Conservation (phyloP, 2,113 vertebrate species). For the Paedocypris sp. region DNA sequence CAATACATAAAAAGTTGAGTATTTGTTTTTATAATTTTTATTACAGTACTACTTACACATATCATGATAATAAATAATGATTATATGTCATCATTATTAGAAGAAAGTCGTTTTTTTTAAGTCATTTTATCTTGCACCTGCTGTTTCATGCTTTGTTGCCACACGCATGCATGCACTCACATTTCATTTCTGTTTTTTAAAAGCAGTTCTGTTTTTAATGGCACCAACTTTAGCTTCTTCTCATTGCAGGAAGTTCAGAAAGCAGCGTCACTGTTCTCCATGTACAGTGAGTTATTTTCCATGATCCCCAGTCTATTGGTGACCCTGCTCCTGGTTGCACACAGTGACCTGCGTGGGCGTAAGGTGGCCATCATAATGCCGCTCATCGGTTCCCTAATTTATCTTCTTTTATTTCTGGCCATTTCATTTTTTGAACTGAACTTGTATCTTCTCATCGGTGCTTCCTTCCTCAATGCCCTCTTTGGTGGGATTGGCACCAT, state of each 20-base stretch:
- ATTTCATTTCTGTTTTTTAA: too few relatives aligned
- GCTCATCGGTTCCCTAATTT: slow-evolving; percentile 62
- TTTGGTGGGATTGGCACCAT: slow-evolving; percentile 79
- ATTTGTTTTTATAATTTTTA: too few relatives aligned
- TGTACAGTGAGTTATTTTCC: slow-evolving; percentile 69
- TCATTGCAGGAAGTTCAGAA: slow-evolving; percentile 77
- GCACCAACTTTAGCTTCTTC: neutral
- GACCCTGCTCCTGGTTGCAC: slow-evolving; percentile 78
- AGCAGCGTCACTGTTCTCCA: slow-evolving; percentile 71
- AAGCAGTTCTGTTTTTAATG: neutral
- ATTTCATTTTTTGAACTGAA: slow-evolving; percentile 72
- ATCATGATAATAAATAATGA: too few relatives aligned
- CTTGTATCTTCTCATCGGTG: slow-evolving; percentile 66
- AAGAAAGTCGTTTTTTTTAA: too few relatives aligned
- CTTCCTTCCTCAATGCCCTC: slow-evolving; percentile 63
- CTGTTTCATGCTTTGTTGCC: too few relatives aligned
- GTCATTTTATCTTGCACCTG: too few relatives aligned
- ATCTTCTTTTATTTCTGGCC: slow-evolving; percentile 51
- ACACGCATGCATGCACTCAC: too few relatives aligned
- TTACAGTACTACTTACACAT: too few relatives aligned
- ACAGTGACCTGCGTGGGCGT: slow-evolving; percentile 77
- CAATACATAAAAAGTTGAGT: too few relatives aligned
- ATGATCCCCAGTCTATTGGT: slow-evolving; percentile 72
- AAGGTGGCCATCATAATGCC: slow-evolving; percentile 78
- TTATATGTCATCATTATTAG: too few relatives aligned